Evolutionary conservation across 2,888 invertebrate genomes (phyloP).

Genomic region (Eudemis profundana): DNA sequence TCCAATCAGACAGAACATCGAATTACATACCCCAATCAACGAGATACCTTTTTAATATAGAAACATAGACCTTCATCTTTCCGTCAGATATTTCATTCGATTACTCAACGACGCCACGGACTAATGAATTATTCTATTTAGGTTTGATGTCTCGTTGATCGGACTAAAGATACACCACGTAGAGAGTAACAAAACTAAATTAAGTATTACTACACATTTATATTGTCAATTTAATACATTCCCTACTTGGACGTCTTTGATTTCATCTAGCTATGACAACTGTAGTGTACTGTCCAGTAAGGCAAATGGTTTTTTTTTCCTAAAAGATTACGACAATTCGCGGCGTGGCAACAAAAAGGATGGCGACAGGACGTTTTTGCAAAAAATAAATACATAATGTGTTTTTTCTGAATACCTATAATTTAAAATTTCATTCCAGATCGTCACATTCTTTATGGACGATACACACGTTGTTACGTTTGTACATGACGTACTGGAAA

Average conservation of each 20-base stretch:
- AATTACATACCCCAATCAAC: slow-evolving; percentile 20
- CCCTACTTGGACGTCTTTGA: slow-evolving; percentile 78
- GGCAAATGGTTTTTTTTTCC: too few relatives aligned
- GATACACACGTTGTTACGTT: too few relatives aligned
- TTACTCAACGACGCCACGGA: neutral
- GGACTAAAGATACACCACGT: slow-evolving; percentile 14
- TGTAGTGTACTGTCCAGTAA: slow-evolving; percentile 21
- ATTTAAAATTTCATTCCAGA: too few relatives aligned
- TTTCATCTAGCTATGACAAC: slow-evolving; percentile 73
- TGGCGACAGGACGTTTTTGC: too few relatives aligned
- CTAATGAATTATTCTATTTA: neutral
- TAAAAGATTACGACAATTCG: too few relatives aligned
- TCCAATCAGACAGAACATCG: slow-evolving; percentile 27
- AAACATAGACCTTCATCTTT: too few relatives aligned
- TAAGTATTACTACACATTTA: slow-evolving; percentile 58
- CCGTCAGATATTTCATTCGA: neutral
- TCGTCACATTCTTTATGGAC: too few relatives aligned
- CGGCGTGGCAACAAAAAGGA: too few relatives aligned
- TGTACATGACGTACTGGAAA: too few relatives aligned
- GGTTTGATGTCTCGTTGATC: slow-evolving; percentile 10
- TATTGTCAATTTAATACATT: slow-evolving; percentile 78
- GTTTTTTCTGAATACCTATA: too few relatives aligned
- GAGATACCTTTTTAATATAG: neutral
- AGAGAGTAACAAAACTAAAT: slow-evolving; percentile 35
- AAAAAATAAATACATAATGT: too few relatives aligned